phyloP scores from a whole-genome alignment of 2,888 invertebrate species.

The Bellardia pandia region DNA sequence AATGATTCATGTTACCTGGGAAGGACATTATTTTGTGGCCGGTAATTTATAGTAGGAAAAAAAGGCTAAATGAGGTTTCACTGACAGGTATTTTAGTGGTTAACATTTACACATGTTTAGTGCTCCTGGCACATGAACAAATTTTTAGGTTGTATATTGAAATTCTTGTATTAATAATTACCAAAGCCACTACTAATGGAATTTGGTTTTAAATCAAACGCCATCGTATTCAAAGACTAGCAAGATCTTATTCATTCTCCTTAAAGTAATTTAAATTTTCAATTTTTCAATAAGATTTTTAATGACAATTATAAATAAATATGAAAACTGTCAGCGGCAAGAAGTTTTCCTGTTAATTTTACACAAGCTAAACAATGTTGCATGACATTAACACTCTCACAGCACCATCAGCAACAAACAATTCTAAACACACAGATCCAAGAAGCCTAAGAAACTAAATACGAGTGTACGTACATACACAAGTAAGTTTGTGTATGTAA shows the following conservation, averaged over 20 bases:
- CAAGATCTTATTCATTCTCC: not conserved
- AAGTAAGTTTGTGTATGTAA: not conserved
- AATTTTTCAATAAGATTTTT: not conserved
- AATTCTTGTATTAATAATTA: no score
- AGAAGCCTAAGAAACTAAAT: no score
- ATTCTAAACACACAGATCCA: no score
- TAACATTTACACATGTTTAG: no score
- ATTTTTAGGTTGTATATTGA: no score
- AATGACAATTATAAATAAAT: slow-evolving; percentile 2
- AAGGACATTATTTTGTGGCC: no score
- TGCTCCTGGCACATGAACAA: no score
- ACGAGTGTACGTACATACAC: no score
- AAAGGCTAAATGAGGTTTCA: no score
- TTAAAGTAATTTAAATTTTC: not conserved
- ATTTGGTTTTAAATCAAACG: not conserved
- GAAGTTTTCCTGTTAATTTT: slow-evolving; percentile 47
- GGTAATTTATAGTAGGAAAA: no score
- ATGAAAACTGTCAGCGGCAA: not conserved
- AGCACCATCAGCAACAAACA: not conserved
- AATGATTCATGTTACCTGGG: not conserved
- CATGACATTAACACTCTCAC: slow-evolving; percentile 41
- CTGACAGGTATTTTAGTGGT: no score
- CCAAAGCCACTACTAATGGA: not conserved
- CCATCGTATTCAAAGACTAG: not conserved
- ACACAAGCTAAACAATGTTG: slow-evolving; percentile 37